Evolutionary conservation across 2,797 vertebrate genomes (phyloP), one percentile per base, ranked within the genome.

Genomic region (Dendrocincla fuliginosa): DNA sequence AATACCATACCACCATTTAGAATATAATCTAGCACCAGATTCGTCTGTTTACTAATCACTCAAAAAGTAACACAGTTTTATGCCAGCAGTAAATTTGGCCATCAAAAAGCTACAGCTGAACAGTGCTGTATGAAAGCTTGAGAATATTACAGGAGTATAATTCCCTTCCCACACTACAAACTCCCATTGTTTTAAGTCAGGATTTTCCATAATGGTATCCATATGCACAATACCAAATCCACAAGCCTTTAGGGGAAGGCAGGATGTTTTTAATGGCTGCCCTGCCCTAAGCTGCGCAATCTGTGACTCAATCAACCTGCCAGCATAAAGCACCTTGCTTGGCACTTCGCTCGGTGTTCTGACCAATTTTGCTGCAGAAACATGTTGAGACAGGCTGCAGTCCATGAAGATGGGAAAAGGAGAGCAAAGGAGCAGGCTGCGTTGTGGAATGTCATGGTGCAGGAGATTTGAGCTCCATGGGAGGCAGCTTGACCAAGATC

Each of bases 381-480:
- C 60, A 1, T 3, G 93, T 75, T 53, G 42, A 85, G 78, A 9
- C 91, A 83, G 79, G 56, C 53, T 94, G 75, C 73, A 49, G 7
- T 50, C 28, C 1, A 2, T 77, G 68, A 85, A 55, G 41, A n/a
- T 28, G 27, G 23, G 49, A 65, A 91, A 79, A 87, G 14, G 47
- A 83, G 33, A 42, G 68, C 41, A 64, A 70, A 65, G 49, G n/a
- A 89, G 41, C 30, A 33, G 28, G 37, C 22, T 32, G 25, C 23
- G 33, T 55, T 27, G 5, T 16, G 46, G 41, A 74, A 5, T 53
- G 53, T 85, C 2, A 2, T 3, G 22, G 49, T n/a, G 44, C 22
- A 74, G 20, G 39, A 80, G 78, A 42, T 9, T 33, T 1, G 0
- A 79, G 47, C 13, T 23, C 37, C 0, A 0, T 11, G 12, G 30